phyloP scores from a whole-genome alignment of 2,888 invertebrate genomes.

The Aproaerema taeniolella region DNA sequence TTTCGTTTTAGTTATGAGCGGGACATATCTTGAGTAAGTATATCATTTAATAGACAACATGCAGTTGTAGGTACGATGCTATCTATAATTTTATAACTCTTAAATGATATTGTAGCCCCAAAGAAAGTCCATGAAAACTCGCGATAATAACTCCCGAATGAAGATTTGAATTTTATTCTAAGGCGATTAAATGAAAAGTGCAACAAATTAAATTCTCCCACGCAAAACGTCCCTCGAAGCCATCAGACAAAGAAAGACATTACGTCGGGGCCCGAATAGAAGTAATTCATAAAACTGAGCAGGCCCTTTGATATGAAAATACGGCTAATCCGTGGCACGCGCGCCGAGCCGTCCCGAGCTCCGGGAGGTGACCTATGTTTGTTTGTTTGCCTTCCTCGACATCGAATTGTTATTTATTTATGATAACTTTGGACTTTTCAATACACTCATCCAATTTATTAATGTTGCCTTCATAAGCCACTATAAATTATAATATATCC shows the following conservation, averaged over 20 bases:
- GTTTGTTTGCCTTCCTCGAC: constrained; percentile 52
- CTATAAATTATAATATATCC: constrained; percentile 62
- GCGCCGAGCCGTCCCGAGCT: constrained; percentile 49
- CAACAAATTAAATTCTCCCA: constrained; percentile 74
- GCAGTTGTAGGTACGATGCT: too few relatives aligned
- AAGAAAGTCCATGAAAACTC: constrained; percentile 10
- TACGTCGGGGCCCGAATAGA: constrained; percentile 51
- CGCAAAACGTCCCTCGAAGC: constrained; percentile 48
- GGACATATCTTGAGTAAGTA: too few relatives aligned
- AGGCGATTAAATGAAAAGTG: constrained; percentile 61
- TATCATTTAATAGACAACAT: too few relatives aligned
- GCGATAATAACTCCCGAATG: constrained; percentile 42
- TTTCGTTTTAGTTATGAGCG: too few relatives aligned
- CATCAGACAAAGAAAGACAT: constrained; percentile 57
- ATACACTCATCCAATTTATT: constrained; percentile 59
- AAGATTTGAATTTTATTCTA: constrained; percentile 50
- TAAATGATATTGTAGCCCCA: too few relatives aligned
- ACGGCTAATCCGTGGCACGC: constrained; percentile 69
- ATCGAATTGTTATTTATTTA: constrained; percentile 63
- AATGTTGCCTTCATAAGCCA: constrained; percentile 40
- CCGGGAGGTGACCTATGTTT: constrained; percentile 55
- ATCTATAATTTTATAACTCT: too few relatives aligned
- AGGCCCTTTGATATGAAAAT: constrained; percentile 74
- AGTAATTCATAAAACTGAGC: constrained; percentile 70
- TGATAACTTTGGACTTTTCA: constrained; percentile 60